Percentiles rank a stretch among this genome's conserved stretches.
These are phyloP conservation scores for Spodoptera exigua DNA, from an alignment of 2,888 invertebrate species.

Conservation along the genomic window DNA sequence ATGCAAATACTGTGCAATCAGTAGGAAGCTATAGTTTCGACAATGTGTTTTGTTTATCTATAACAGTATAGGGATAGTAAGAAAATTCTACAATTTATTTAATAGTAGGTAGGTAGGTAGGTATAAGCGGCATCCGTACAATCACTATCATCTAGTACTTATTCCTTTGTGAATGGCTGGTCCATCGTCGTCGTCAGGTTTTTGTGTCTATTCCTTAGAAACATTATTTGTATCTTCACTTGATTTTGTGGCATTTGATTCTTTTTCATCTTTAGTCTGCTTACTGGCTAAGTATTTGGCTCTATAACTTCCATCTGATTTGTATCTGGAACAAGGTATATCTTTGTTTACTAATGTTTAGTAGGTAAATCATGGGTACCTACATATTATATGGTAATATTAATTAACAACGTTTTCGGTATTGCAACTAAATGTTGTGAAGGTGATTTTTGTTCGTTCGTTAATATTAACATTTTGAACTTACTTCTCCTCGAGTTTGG, in stretches of 20 bases:
- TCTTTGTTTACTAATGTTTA: background rate
- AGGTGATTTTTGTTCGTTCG: too few species aligned
- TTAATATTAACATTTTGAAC: conserved; percentile 27
- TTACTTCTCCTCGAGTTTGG: conserved; percentile 88
- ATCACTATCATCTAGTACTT: background rate
- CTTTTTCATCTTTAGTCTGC: conserved; percentile 35
- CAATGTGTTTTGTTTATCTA: too few species aligned
- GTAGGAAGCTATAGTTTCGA: too few species aligned
- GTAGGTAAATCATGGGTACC: background rate
- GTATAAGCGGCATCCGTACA: conserved; percentile 40
- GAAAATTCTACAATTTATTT: too few species aligned
- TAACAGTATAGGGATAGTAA: too few species aligned
- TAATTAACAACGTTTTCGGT: too few species aligned
- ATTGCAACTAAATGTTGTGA: too few species aligned
- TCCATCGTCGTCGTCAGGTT: background rate
- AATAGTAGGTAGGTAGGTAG: too few species aligned
- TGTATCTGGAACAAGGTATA: conserved; percentile 74
- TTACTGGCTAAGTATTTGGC: conserved; percentile 88
- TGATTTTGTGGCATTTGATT: conserved; percentile 42
- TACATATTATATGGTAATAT: too few species aligned
- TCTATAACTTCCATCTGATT: conserved; percentile 90
- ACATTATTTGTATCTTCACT: conserved; percentile 33
- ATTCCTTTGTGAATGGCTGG: background rate
- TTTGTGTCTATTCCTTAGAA: conserved; percentile 26
- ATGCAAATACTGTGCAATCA: background rate